Evolutionary conservation across 1,140 invertebrate genomes (phyloP), one percentile per base, ranked within the genome.

Genomic region (Sitobion miscanthi): DNA sequence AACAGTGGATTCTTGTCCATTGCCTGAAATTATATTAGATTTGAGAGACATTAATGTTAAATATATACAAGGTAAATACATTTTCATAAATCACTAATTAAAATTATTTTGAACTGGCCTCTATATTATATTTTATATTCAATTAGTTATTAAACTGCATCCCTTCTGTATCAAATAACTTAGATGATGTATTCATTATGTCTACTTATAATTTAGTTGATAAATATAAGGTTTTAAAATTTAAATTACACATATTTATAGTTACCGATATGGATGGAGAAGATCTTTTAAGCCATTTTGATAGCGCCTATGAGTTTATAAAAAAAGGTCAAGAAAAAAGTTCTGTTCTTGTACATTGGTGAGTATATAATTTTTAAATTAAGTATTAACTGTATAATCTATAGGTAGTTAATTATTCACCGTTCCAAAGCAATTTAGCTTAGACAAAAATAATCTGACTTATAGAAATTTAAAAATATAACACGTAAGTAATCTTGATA

Each of bases 251-350:
- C 42, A 17, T 77, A 14, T 14, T 86, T 85, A 17, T 49, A 94
- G 96, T 98, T 94, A 97, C 97, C 6, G 98, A 98, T 95, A 96
- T 97, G 95, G 97, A 97, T 2, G 96, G 97, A 94, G 98, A 98
- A 94, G 97, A 98, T 95, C 95, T 98, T 23, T 95, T 98, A n/a
- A 97, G 96, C 94, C 96, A 97, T 94, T 96, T 98, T 94, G 97
- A 97, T 94, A 96, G 97, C 83, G 96, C 97, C 42, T 96, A 96
- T 95, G 95, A 97, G 7, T 98, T 98, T 94, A 98, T 98, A 57
- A 96, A 96, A 92, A 95, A 96, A 42, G 96, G 96, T 21, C 94
- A 96, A 77, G 94, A 95, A 87, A 95, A 96, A 54, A 96, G 97
- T 35, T 96, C 95, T 94, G 96, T 98, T 9, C 95, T 98, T 23